phyloP scores from a whole-genome alignment of 2,113 vertebrate species.

The Lophura nycthemera region DNA sequence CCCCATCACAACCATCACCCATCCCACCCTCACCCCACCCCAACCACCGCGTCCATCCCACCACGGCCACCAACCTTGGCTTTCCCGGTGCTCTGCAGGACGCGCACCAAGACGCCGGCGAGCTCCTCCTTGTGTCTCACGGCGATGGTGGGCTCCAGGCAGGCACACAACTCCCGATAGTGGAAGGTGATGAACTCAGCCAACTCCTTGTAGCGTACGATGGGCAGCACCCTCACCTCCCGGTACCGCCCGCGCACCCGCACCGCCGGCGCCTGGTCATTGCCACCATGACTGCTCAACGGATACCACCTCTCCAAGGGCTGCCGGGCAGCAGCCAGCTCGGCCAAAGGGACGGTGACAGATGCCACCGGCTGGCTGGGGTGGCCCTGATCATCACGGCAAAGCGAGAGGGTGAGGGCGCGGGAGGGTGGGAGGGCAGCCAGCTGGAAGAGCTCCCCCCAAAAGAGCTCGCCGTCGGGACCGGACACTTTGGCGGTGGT shows the following conservation, averaged over 20 bases:
- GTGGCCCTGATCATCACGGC: conserved; percentile 84
- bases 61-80: conserved; percentile 82
- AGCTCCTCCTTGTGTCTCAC: conserved; percentile 92
- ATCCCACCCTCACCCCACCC: no score
- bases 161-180: conserved; percentile 85
- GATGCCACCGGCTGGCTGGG: conserved; percentile 81
- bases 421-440: conserved; percentile 84
- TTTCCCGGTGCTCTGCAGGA: conserved; percentile 91
- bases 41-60: background rate
- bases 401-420: conserved; percentile 84
- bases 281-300: conserved; percentile 59
- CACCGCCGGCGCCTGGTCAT: conserved; percentile 72
- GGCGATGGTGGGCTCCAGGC: conserved; percentile 84
- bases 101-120: conserved; percentile 87
- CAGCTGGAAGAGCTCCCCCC: conserved; percentile 90
- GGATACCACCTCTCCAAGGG: conserved; percentile 87
- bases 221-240: conserved; percentile 87
- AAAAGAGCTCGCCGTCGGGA: conserved; percentile 72
- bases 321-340: conserved; percentile 73
- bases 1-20: background rate
- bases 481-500: conserved; percentile 80
- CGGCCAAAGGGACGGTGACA: conserved; percentile 78
- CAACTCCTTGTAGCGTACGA: conserved; percentile 94
- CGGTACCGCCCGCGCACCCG: conserved; percentile 86
- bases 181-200: conserved; percentile 91